These are phyloP conservation scores for Myiozetetes cayanensis DNA, from an alignment of 2,113 vertebrate species.

Conservation along the genomic window DNA sequence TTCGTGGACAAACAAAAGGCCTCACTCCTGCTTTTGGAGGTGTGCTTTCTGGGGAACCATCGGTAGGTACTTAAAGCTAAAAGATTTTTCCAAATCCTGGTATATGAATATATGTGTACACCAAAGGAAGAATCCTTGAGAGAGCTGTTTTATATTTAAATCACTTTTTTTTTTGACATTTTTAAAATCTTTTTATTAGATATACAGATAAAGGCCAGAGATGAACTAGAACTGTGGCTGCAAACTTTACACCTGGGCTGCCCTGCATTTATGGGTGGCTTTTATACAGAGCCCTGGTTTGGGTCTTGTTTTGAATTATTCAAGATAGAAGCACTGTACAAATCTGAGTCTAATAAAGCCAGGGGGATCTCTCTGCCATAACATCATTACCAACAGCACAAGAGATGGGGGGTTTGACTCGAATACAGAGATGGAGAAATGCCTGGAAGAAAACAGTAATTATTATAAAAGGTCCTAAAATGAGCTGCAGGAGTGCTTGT, in stretches of 20 bases:
- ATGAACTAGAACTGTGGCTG: background rate
- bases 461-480: constrained; percentile 7
- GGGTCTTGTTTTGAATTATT: background rate
- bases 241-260: background rate
- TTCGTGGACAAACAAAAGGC: background rate
- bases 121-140: background rate
- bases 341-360: background rate
- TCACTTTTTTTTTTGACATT: accelerated
- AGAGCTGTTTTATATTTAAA: background rate
- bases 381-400: background rate
- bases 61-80: background rate
- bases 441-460: background rate
- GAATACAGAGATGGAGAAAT: background rate
- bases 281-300: background rate
- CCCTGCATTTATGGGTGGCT: background rate
- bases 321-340: background rate
- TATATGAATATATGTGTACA: accelerated
- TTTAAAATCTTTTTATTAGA: background rate
- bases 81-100: background rate
- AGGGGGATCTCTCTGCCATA: background rate
- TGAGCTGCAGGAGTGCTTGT: background rate
- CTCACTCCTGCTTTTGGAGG: background rate
- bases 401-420: background rate
- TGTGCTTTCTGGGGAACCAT: background rate
- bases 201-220: background rate